Percentiles rank a stretch among this genome's conserved stretches.
Conservation (phyloP, 2,888 invertebrate species). For the Molorchus minor region DNA sequence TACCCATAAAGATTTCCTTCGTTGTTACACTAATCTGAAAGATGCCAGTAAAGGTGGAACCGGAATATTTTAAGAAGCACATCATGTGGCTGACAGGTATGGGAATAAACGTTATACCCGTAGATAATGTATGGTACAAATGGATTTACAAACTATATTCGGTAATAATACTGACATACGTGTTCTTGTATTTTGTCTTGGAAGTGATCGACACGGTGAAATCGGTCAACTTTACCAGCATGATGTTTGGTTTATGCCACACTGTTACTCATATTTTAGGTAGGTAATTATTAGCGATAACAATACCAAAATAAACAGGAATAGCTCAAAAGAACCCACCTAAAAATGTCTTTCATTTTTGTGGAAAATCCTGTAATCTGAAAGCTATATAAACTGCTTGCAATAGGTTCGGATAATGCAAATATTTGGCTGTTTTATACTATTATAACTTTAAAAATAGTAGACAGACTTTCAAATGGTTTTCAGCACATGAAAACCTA, state of each 20-base stretch:
- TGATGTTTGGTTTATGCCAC: conserved; percentile 24
- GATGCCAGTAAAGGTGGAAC: conserved; percentile 6
- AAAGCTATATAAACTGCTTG: no score
- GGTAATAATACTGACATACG: conserved; percentile 2
- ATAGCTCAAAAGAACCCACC: neutral
- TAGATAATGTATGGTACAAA: conserved; percentile 1
- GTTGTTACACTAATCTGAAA: neutral
- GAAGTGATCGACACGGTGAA: conserved; percentile 18
- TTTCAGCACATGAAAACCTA: no score
- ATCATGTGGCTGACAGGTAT: conserved; percentile 19
- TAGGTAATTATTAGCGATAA: no score
- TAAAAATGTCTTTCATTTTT: neutral
- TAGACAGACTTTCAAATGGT: no score
- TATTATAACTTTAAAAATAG: no score
- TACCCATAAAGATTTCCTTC: neutral
- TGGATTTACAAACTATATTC: conserved; percentile 17
- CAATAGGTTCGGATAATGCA: no score
- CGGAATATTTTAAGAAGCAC: conserved; percentile 24
- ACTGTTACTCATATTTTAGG: conserved; percentile 26
- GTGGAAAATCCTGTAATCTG: no score
- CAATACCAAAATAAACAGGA: no score
- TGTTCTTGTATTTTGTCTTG: conserved; percentile 11
- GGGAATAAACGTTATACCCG: conserved; percentile 24
- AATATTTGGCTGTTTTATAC: no score
- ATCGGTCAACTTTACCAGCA: conserved; percentile 10